A percentile compares a stretch with the other conserved stretches of the same genome.
Evolutionary conservation across 1,140 invertebrate species (phyloP).

Genomic region (Macrocentrus cingulum): DNA sequence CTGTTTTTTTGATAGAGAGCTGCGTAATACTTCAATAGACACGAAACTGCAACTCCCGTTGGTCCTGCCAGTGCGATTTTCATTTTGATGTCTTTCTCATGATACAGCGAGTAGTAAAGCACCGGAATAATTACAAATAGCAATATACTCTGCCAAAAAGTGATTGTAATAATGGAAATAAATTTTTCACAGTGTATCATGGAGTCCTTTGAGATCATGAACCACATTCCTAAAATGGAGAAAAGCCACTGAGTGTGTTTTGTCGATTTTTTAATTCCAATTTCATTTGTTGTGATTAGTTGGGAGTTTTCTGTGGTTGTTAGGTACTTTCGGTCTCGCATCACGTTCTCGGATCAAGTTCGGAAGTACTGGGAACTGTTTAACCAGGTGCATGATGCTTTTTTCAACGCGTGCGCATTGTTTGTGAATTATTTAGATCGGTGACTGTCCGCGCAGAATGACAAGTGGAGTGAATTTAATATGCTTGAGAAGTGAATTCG

Average conservation of each 20-base stretch:
- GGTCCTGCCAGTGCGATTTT: slow-evolving; percentile 32
- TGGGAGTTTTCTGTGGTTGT: too few relatives aligned
- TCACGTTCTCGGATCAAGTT: too few relatives aligned
- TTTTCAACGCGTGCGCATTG: too few relatives aligned
- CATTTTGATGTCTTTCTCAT: slow-evolving; percentile 14
- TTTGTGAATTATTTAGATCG: too few relatives aligned
- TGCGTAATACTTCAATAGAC: slow-evolving; percentile 31
- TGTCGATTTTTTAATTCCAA: neutral
- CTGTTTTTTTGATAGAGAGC: slow-evolving; percentile 7
- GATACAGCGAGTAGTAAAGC: slow-evolving; percentile 13
- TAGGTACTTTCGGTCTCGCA: too few relatives aligned
- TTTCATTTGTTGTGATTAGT: neutral
- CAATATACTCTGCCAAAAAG: slow-evolving; percentile 5
- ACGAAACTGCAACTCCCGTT: slow-evolving; percentile 28
- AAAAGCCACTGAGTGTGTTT: slow-evolving; percentile 13
- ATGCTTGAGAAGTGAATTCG: too few relatives aligned
- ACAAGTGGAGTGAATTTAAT: too few relatives aligned
- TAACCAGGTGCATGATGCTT: too few relatives aligned
- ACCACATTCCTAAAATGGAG: slow-evolving; percentile 10
- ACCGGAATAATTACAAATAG: slow-evolving; percentile 18
- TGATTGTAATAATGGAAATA: slow-evolving; percentile 4
- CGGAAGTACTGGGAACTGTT: too few relatives aligned
- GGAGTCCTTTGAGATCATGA: slow-evolving; percentile 8
- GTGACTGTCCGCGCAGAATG: too few relatives aligned
- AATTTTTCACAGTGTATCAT: slow-evolving; percentile 4